Base-by-base conservation (phyloP, 2,888 invertebrate genomes). In the Chrysolina oricalcia region DNA sequence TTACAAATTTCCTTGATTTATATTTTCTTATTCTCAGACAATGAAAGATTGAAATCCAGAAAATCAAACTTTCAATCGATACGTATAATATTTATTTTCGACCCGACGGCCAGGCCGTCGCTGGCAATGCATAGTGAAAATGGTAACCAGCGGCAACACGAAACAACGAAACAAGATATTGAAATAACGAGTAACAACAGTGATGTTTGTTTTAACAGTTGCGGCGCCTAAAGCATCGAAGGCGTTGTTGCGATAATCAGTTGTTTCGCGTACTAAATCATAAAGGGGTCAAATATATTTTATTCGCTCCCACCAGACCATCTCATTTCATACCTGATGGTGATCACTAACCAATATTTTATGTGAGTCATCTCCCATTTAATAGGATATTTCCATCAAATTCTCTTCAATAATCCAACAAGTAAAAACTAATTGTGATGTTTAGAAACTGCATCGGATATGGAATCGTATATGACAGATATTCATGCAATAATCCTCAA, bases 181-280 rank as follows among this genome's bases (percentile, higher is more conserved):
- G 87, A 87, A 87, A 87, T 88, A 88, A 88, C 87, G 85, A 87
- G 87, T 87, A 87, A 85, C 85, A 88, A 87, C 87, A 87, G 85
- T 88, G 87, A 87, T 88, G 88, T 88, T 88, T 88, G 88, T 87
- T 88, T 87, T 87, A 87, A 85, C 85, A 84, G 85, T 87, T 85
- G 87, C 88, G 88, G 88, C 88, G 87, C 88, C 85, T 81, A 79
- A 80, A 85, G 88, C 88, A 86, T 87, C 85, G 88, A 83, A 88
- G 88, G 88, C 87, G 88, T 88, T 87, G 86, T 85, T 83, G 85
- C 85, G 87, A 87, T 88, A 88, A 88, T 88, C 87, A 87, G 83
- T 86, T 85, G 87, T 84, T 76, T 86, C 86, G 85, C 85, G 82
- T 86, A 85, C 84, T 88, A 88, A 88, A 88, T 88, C 87, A 87